phyloP scores from a whole-genome alignment of 2,113 vertebrate genomes.

The Galeopterus variegatus region DNA sequence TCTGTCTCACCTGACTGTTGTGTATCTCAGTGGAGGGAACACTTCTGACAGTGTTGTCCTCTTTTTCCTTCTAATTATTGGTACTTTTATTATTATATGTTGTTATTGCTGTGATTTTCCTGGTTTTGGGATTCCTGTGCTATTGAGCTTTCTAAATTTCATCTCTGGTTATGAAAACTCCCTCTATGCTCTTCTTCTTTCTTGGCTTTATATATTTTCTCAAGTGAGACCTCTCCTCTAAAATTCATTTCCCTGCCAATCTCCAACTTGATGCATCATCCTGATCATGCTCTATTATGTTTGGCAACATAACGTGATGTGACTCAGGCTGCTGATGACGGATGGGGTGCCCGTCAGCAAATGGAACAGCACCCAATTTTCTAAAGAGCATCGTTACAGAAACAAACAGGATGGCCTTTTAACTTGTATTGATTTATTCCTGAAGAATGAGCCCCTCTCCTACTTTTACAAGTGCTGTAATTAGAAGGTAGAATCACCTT shows the following conservation, averaged over 20 bases:
- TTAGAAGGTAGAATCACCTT: slow-evolving; percentile 77
- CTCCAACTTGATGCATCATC: slow-evolving; percentile 75
- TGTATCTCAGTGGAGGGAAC: not conserved
- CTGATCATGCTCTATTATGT: slow-evolving; percentile 70
- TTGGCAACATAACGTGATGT: slow-evolving; percentile 80
- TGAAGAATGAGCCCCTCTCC: slow-evolving; percentile 81
- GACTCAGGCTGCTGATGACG: slow-evolving; percentile 80
- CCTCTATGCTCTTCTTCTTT: not conserved
- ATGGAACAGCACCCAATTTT: slow-evolving; percentile 84
- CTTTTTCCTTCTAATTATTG: not conserved
- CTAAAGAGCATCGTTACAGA: slow-evolving; percentile 85
- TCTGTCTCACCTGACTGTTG: fast-evolving
- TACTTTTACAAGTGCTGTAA: slow-evolving; percentile 73
- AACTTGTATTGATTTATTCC: slow-evolving; percentile 85
- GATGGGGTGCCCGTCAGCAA: slow-evolving; percentile 82
- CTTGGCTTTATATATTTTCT: slow-evolving; percentile 47
- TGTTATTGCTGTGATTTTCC: not conserved
- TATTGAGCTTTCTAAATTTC: not conserved
- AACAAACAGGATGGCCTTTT: slow-evolving; percentile 86
- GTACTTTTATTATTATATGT: not conserved
- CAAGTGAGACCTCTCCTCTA: slow-evolving; percentile 53
- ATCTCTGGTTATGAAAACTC: not conserved
- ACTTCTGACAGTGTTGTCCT: not conserved
- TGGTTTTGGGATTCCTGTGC: not conserved
- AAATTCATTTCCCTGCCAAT: slow-evolving; percentile 73